Evolutionary conservation across 2,113 vertebrate species (phyloP).

Genomic region (Xenopus laevis): DNA sequence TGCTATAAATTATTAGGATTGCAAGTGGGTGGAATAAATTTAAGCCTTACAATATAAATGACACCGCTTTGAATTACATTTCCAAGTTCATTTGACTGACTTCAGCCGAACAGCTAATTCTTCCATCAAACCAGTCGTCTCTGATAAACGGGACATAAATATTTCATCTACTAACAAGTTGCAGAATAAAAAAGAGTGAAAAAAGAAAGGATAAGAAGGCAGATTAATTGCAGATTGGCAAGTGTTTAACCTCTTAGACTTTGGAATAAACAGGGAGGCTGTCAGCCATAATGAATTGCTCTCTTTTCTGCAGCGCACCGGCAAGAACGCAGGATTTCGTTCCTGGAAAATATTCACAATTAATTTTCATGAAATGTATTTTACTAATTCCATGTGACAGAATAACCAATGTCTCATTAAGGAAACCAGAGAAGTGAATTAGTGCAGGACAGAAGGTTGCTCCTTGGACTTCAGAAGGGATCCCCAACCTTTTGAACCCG

Average conservation of each 20-base stretch:
- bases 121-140: slow-evolving; percentile 25
- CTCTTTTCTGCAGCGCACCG: too few species aligned
- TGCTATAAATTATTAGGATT: slow-evolving; percentile 22
- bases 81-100: slow-evolving; percentile 21
- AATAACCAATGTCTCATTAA: too few species aligned
- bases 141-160: slow-evolving; percentile 30
- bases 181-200: slow-evolving; percentile 27
- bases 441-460: too few species aligned
- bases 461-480: too few species aligned
- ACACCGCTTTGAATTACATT: slow-evolving; percentile 35
- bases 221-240: background rate
- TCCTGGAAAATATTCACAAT: too few species aligned
- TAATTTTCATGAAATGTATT: too few species aligned
- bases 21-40: slow-evolving; percentile 34
- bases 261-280: too few species aligned
- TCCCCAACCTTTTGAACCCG: too few species aligned
- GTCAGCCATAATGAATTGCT: too few species aligned
- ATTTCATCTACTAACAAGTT: slow-evolving; percentile 39
- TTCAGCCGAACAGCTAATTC: slow-evolving; percentile 27
- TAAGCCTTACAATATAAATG: slow-evolving; percentile 30
- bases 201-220: background rate
- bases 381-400: too few species aligned
- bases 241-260: background rate
- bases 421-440: too few species aligned
- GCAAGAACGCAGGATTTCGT: too few species aligned